These are phyloP conservation scores for Drosophila niveifrons DNA, from an alignment of 2,888 invertebrate species.

Conservation along the genomic window DNA sequence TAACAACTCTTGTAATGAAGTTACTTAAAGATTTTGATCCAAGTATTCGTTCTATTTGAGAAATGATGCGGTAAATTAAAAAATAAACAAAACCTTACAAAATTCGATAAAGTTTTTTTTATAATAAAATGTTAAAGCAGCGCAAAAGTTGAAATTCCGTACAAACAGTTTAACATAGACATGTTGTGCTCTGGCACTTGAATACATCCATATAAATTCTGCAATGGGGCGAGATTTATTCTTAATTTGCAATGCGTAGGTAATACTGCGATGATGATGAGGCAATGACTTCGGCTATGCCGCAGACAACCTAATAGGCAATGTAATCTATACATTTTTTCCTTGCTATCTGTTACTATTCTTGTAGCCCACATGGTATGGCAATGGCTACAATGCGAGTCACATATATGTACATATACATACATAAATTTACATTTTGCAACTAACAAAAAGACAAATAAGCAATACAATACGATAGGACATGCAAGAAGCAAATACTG, in stretches of 20 bases:
- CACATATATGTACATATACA: constrained; percentile 18
- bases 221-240: constrained; percentile 78
- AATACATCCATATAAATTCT: constrained; percentile 82
- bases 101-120: no score
- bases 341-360: constrained; percentile 27
- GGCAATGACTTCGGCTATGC: constrained; percentile 30
- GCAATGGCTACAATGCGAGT: constrained; percentile 16
- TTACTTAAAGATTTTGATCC: no score
- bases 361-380: constrained; percentile 10
- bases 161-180: no score
- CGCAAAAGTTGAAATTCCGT: no score
- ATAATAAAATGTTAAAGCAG: no score
- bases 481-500: constrained; percentile 40
- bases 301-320: constrained; percentile 50
- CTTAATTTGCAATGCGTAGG: constrained; percentile 48
- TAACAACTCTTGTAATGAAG: no score
- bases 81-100: no score
- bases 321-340: constrained; percentile 60
- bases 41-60: no score
- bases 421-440: constrained; percentile 5
- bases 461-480: constrained; percentile 1
- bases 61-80: no score
- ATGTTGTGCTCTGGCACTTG: constrained; percentile 57
- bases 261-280: constrained; percentile 2
- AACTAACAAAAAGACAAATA: neutral